Evolutionary conservation across 2,797 vertebrate genomes (phyloP).

Genomic region (Valencia hispanica): DNA sequence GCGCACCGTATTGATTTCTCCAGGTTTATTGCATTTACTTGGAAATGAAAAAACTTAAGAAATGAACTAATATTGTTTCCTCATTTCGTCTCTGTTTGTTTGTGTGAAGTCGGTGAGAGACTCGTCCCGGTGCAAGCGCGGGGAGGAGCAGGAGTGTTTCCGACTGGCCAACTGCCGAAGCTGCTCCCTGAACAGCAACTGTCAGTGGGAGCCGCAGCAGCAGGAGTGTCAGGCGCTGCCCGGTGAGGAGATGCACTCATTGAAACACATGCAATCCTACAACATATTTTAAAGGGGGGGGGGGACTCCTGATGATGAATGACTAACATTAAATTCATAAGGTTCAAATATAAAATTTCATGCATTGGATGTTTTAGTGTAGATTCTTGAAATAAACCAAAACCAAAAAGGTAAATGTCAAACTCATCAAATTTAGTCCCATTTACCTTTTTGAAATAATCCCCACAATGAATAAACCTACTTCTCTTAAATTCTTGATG

Average conservation of each 20-base stretch:
- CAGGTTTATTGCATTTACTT: conserved; percentile 17
- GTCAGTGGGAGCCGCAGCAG: conserved; percentile 93
- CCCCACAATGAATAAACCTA: neutral
- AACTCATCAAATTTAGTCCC: no score
- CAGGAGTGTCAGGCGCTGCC: conserved; percentile 93
- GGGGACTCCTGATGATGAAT: no score
- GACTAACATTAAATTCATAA: no score
- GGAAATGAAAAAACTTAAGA: neutral
- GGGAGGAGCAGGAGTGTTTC: conserved; percentile 94
- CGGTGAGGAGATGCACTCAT: conserved; percentile 76
- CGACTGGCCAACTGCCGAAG: conserved; percentile 92
- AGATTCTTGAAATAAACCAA: neutral
- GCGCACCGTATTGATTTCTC: conserved; percentile 21
- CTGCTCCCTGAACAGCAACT: conserved; percentile 91
- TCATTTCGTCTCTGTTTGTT: conserved; percentile 12
- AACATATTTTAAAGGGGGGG: no score
- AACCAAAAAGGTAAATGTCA: no score
- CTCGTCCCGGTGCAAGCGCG: conserved; percentile 88
- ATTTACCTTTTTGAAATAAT: no score
- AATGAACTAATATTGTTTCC: conserved; percentile 3
- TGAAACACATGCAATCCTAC: neutral
- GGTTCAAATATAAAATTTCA: neutral
- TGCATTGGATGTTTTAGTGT: neutral
- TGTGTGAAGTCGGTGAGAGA: conserved; percentile 86
- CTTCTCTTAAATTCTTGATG: neutral